Conservation (phyloP, 2,113 vertebrate genomes). For the Phocoena sinus region DNA sequence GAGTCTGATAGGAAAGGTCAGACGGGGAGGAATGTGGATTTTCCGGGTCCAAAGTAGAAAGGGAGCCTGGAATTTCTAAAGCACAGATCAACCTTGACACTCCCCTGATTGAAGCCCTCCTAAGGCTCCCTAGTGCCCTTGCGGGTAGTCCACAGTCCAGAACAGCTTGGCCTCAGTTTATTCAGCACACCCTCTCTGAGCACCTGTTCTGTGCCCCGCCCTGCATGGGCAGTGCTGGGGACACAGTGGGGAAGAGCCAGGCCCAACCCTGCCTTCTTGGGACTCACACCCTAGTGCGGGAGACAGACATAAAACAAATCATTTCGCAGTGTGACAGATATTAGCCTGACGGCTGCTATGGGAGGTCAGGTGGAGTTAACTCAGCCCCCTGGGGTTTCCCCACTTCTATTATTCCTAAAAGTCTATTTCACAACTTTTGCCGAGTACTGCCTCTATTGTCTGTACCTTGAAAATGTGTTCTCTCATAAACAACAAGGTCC, state of each 20-base stretch:
- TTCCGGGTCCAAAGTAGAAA: not conserved
- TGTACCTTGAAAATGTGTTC: not conserved
- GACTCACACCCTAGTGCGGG: accelerated
- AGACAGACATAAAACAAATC: not conserved
- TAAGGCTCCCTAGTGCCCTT: not conserved
- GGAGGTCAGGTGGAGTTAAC: not conserved
- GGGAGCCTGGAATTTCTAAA: not conserved
- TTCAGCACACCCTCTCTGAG: not conserved
- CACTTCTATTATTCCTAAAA: not conserved
- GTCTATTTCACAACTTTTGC: not conserved
- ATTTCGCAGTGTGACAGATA: too few species aligned
- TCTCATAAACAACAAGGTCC: not conserved
- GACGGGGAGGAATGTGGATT: not conserved
- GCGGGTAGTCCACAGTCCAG: not conserved
- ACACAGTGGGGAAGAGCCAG: not conserved
- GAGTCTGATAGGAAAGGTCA: not conserved
- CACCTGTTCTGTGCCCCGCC: not conserved
- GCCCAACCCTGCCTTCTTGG: not conserved
- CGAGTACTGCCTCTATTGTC: not conserved
- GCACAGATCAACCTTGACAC: too few species aligned
- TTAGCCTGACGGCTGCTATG: not conserved
- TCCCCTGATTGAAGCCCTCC: not conserved
- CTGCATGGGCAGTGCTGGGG: not conserved
- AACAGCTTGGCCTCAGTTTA: not conserved
- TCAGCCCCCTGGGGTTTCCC: not conserved